Evolutionary conservation across 2,888 invertebrate species (phyloP).

Genomic region (Agelastica alni): DNA sequence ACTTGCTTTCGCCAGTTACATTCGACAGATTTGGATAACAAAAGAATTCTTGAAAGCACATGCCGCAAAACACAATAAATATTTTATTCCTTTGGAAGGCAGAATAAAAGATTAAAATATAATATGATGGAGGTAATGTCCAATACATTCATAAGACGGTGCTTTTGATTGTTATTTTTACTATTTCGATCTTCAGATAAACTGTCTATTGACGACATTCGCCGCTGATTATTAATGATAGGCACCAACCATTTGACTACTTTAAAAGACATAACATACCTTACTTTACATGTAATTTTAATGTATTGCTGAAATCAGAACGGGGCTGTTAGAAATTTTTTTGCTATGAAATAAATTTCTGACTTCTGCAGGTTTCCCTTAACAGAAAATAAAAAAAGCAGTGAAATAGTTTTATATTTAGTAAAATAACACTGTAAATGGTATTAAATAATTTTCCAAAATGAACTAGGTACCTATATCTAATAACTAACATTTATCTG

Average conservation of each 20-base stretch:
- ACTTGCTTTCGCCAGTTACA: conserved; percentile 31
- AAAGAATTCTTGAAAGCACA: conserved; percentile 34
- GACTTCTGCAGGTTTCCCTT: no score
- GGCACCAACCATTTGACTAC: conserved; percentile 1
- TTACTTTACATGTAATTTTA: no score
- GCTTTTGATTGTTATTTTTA: conserved; percentile 23
- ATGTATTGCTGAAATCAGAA: no score
- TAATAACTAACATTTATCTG: no score
- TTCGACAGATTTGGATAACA: conserved; percentile 37
- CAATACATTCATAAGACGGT: conserved; percentile 23
- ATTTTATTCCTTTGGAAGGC: conserved; percentile 24
- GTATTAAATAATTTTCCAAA: no score
- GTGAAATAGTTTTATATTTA: no score
- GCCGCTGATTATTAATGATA: conserved; percentile 17
- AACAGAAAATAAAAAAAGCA: no score
- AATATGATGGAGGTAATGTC: conserved; percentile 25
- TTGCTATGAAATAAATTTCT: no score
- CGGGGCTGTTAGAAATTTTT: no score
- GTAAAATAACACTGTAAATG: no score
- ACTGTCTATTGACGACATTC: conserved; percentile 16
- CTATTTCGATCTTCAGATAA: conserved; percentile 17
- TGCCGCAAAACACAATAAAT: conserved; percentile 25
- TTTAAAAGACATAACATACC: no score
- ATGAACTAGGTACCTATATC: no score
- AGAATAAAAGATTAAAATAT: conserved; percentile 24